Base-by-base conservation (phyloP, 2,888 invertebrate species). In the Listrodromus nycthemerus region DNA sequence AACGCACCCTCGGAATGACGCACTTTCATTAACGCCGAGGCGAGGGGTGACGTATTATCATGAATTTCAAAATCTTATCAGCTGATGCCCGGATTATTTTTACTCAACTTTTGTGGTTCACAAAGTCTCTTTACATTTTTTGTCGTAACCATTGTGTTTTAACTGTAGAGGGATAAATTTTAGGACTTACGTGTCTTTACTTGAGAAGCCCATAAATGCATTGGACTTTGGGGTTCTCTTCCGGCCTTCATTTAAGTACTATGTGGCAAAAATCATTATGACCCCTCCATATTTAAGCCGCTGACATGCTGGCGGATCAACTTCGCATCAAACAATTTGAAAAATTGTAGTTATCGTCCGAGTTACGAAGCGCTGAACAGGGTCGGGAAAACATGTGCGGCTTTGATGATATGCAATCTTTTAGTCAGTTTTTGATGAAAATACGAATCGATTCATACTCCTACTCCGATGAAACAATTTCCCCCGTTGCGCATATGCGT, bases 401-500 rank as follows among this genome's bases (percentile, higher is more conserved):
- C 55, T 8, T 24, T 21, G 55, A 21, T 24, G 16, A 24, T 2
- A 10, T 10, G 6, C 13, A 55, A 55, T 52, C 24, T 10, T 55
- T 24, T 4, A 13, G 58, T 30, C n/a, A 61, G 7, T 30, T 61
- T 7, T 16, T 27, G 5, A 16, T 6, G 50, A 6, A 61, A 27
- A 61, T 61, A 7, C 16, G 24, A 55, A 55, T 10, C 13, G 21
- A 24, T 24, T 24, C 21, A 8, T 4, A 13, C 24, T 55, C 24
- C 10, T 24, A 13, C 24, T 13, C 2, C 0, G 55, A 55, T 55
- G 7, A 61, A 61, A 61, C 30, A 61, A 61, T 61, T 27, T 61
- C 30, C 30, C 30, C 58, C 58, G 58, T 30, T 30, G 30, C 27
- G 30, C 58, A 55, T 61, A 61, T 61, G 58, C 58, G 58, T 61